These are phyloP conservation scores for Drosophila albomicans DNA, from an alignment of 1,140 invertebrate genomes.

Conservation along the genomic window DNA sequence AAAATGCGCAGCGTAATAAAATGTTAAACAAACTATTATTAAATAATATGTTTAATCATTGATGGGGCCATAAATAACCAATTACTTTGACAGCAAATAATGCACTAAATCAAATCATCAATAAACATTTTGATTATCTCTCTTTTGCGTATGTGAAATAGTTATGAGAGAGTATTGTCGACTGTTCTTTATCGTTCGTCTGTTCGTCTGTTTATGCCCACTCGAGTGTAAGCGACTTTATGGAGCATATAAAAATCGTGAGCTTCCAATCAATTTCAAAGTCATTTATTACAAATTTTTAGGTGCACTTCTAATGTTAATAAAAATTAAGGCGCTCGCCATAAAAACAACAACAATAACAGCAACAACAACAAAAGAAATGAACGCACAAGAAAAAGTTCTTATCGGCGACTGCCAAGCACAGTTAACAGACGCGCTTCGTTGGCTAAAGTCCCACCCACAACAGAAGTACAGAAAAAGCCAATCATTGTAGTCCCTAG, in stretches of 20 bases:
- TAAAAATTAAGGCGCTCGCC: constrained; percentile 68
- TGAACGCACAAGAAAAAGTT: constrained; percentile 34
- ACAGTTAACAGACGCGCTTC: constrained; percentile 51
- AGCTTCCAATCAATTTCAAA: constrained; percentile 77
- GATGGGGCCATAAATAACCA: constrained; percentile 11
- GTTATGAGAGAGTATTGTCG: constrained; percentile 15
- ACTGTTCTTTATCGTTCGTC: too few relatives aligned
- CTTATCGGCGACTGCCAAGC: constrained; percentile 64
- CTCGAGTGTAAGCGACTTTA: constrained; percentile 53
- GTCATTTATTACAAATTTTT: constrained; percentile 80
- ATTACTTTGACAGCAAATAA: constrained; percentile 7
- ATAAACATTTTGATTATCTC: constrained; percentile 25
- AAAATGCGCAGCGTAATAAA: not conserved
- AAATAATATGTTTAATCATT: constrained; percentile 10
- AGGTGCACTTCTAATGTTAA: constrained; percentile 70
- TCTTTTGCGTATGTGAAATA: constrained; percentile 10
- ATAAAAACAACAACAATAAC: constrained; percentile 29
- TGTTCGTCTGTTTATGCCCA: constrained; percentile 16
- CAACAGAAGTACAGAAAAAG: constrained; percentile 26
- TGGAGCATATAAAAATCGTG: constrained; percentile 53
- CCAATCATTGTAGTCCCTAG: constrained; percentile 52
- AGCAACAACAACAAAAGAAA: constrained; percentile 17
- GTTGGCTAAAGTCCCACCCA: constrained; percentile 10
- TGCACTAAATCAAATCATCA: constrained; percentile 25
- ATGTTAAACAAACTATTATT: not conserved